Conservation (phyloP, 2,113 vertebrate species). For the Pomatostomus ruficeps region DNA sequence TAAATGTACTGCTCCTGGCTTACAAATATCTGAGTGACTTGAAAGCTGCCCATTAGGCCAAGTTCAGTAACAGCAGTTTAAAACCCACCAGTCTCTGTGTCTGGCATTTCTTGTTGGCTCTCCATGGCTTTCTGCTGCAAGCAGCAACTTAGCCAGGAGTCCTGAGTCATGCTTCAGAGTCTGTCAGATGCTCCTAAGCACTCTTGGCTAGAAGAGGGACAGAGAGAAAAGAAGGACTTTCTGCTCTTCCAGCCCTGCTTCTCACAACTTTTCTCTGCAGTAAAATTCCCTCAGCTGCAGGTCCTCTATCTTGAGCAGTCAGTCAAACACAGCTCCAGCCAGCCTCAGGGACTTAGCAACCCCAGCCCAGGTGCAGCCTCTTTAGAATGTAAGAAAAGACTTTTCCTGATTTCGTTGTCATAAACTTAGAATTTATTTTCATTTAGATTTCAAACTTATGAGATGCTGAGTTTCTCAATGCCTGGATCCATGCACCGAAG, state of each 20-base stretch:
- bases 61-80: neutral
- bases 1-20: neutral
- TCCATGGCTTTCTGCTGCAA: neutral
- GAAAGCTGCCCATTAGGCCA: neutral
- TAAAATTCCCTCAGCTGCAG: neutral
- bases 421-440: neutral
- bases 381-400: neutral
- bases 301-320: neutral
- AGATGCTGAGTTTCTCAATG: neutral
- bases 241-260: neutral
- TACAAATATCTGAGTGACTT: neutral
- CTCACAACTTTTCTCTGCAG: neutral
- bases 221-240: neutral
- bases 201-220: neutral
- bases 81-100: neutral
- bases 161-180: neutral
- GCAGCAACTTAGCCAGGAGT: neutral
- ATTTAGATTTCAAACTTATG: neutral
- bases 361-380: neutral
- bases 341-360: neutral
- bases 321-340: neutral
- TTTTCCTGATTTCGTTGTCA: neutral
- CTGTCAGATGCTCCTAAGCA: neutral
- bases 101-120: neutral
- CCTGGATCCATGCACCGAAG: too few relatives aligned